Evolutionary conservation across 1,140 invertebrate genomes (phyloP), one percentile per base, ranked within the genome.

Genomic region (Lineus longissimus): DNA sequence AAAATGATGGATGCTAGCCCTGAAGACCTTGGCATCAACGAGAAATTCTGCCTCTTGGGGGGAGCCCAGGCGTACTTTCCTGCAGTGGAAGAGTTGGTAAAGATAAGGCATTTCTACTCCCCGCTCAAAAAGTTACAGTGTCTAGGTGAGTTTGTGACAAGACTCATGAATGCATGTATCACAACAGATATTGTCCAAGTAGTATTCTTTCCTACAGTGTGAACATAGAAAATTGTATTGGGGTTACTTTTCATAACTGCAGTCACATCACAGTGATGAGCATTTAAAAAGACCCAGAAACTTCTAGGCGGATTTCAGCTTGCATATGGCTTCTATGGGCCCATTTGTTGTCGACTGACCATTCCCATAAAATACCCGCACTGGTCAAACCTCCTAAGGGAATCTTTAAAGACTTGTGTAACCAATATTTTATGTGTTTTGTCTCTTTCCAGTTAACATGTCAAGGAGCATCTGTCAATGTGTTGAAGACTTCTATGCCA

Each of bases 101-200:
- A 54, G 7, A 60, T 77, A 2, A 61, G 59, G 19, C 54, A 74
- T 22, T 67, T 70, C 36, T 66, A 68, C 33, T 74, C 73, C 25
- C 70, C 76, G 43, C 68, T 77, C 2, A 66, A 62, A 17, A 79
- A 79, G 60, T 63, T 79, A 30, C 76, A 76, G 55, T 74, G 75
- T 68, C 55, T 78, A 36, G 77, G 76, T 77, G 66, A 57, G 71
- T 58, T n/a, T 41, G 22, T 13, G 7, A 13, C 2, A 47, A 22
- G 13, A 17, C 7, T 27, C 4, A 41, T 54, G 40, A 47, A 27
- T 41, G 25, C 11, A 51, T 25, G 19, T 19, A 43, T 43, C 19
- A 47, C 55, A 2, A 45, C 41, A 55, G n/a, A n/a, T n/a, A n/a
- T n/a, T n/a, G n/a, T n/a, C n/a, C n/a, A n/a, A n/a, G n/a, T n/a